A percentile compares a stretch with the other conserved stretches of the same genome.
Conservation (phyloP, 2,113 vertebrate species). For the Gambusia holbrooki region DNA sequence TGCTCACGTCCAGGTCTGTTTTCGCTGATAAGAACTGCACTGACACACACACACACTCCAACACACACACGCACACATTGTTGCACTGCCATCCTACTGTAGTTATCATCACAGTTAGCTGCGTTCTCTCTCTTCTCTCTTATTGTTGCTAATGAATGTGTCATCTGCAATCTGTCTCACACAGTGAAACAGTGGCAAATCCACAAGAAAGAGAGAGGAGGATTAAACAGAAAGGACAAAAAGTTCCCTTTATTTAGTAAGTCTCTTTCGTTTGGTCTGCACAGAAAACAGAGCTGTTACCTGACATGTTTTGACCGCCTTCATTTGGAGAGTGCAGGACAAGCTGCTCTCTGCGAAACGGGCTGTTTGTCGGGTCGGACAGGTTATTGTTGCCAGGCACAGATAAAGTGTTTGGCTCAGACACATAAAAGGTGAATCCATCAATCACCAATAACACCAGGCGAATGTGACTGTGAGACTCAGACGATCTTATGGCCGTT, state of each 20-base stretch:
- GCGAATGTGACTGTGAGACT: not conserved
- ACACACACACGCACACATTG: slow-evolving; percentile 19
- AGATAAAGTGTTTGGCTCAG: slow-evolving; percentile 22
- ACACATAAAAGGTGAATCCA: slow-evolving; percentile 2
- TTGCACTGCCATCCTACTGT: slow-evolving; percentile 43
- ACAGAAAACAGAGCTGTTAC: slow-evolving; percentile 60
- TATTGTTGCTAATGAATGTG: slow-evolving; percentile 68
- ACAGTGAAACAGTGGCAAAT: slow-evolving; percentile 6
- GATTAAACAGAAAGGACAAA: slow-evolving; percentile 16
- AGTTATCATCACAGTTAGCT: slow-evolving; percentile 58
- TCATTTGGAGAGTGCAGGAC: slow-evolving; percentile 30
- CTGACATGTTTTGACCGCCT: slow-evolving; percentile 35
- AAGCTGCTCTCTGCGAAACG: slow-evolving; percentile 25
- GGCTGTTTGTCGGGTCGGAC: slow-evolving; percentile 20
- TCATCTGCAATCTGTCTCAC: slow-evolving; percentile 59
- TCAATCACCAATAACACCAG: not conserved
- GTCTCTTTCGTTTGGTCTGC: slow-evolving; percentile 43
- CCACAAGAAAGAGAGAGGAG: not conserved
- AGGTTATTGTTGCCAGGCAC: slow-evolving; percentile 34
- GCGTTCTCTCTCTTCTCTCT: slow-evolving; percentile 42
- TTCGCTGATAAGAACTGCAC: slow-evolving; percentile 72
- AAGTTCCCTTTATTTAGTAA: slow-evolving; percentile 1
- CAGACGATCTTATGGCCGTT: no score
- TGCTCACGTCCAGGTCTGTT: slow-evolving; percentile 75
- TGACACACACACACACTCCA: slow-evolving; percentile 16